These are phyloP conservation scores for Ophraella communa DNA, from an alignment of 2,888 invertebrate genomes.

Conservation along the genomic window DNA sequence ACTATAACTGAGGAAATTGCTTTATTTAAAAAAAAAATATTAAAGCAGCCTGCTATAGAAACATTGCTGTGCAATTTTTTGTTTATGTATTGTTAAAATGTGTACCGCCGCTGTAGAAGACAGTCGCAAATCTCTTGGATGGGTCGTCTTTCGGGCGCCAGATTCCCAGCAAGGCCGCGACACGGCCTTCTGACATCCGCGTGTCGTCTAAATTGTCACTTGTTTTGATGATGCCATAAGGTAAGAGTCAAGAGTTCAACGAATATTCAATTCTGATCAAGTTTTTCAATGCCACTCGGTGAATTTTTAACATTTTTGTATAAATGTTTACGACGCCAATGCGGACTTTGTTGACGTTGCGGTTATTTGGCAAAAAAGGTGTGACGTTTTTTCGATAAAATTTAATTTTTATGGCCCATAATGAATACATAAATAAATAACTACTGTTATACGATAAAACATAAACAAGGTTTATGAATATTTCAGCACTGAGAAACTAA, in stretches of 20 bases:
- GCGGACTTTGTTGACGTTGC: background rate
- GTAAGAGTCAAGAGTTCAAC: constrained; percentile 25
- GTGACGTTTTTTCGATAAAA: background rate
- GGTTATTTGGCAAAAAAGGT: background rate
- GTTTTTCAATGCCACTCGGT: constrained; percentile 16
- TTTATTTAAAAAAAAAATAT: too few species aligned
- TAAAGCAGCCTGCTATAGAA: too few species aligned
- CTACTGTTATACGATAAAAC: too few species aligned
- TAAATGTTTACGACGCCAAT: constrained; percentile 8
- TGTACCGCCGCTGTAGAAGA: constrained; percentile 11
- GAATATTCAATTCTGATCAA: constrained; percentile 14
- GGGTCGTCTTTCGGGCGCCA: constrained; percentile 34
- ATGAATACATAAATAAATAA: background rate
- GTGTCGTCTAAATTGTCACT: constrained; percentile 23
- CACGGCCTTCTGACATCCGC: constrained; percentile 36
- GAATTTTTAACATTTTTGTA: constrained; percentile 24
- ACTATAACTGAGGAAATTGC: too few species aligned
- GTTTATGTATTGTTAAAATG: background rate
- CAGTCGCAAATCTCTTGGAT: constrained; percentile 8
- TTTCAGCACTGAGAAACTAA: too few species aligned
- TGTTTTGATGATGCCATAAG: constrained; percentile 15
- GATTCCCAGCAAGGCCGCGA: constrained; percentile 37
- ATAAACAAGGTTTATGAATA: too few species aligned
- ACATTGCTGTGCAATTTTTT: background rate
- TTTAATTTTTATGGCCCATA: background rate